Evolutionary conservation across 2,797 vertebrate genomes (phyloP).

Genomic region (Micromesistius poutassou): DNA sequence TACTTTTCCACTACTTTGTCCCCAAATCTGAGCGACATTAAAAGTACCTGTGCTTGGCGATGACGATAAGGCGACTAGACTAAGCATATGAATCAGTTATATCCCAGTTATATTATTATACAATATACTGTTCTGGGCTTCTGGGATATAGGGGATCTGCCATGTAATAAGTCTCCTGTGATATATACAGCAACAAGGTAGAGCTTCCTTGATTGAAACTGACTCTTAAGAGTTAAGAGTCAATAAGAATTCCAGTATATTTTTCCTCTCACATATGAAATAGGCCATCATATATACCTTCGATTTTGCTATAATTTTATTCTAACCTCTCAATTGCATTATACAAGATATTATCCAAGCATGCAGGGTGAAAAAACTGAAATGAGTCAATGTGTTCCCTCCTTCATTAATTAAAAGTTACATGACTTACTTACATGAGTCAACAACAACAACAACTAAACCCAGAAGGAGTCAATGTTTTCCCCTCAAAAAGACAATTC

Average conservation of each 20-base stretch:
- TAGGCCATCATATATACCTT: neutral
- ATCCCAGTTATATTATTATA: too few species aligned
- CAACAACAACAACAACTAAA: neutral
- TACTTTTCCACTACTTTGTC: constrained; percentile 46
- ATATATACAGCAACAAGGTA: too few species aligned
- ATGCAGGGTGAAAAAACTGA: neutral
- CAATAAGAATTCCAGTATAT: neutral
- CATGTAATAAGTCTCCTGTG: too few species aligned
- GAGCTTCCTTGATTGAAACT: too few species aligned
- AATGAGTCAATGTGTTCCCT: too few species aligned
- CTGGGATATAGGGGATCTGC: too few species aligned
- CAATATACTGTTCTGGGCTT: too few species aligned
- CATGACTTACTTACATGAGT: too few species aligned
- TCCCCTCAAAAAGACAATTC: constrained; percentile 6
- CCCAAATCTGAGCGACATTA: constrained; percentile 46
- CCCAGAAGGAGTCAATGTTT: neutral
- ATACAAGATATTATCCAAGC: neutral
- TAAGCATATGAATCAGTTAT: too few species aligned
- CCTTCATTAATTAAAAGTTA: too few species aligned
- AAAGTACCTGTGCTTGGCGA: constrained; percentile 14
- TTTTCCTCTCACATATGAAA: neutral
- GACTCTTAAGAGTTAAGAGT: neutral
- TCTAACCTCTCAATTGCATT: neutral
- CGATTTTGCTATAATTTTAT: neutral
- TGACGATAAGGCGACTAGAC: too few species aligned